Base-by-base conservation (phyloP, 2,113 vertebrate species). In the Falcunculus frontatus region DNA sequence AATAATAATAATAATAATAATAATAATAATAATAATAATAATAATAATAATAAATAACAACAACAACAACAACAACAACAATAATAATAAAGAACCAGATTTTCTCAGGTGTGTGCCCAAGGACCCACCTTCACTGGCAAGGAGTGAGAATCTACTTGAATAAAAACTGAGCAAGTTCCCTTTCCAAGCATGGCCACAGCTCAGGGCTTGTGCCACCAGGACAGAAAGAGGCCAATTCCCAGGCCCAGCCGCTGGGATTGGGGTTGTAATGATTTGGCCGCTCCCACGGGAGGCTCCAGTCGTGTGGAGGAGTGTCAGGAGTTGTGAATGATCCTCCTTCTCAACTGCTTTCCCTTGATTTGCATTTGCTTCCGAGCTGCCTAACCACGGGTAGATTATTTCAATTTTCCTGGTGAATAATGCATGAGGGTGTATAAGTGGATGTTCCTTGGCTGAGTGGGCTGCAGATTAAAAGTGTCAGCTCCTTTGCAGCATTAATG, bases 401-500 rank as follows among this genome's bases (percentile, higher is more conserved):
- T 84, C 84, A 13, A 10, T 93, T 94, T 89, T 95, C 84, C 77
- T 89, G 89, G 67, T 97, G 96, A 96, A 96, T 96, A 90, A 96
- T 97, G 92, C 79, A 95, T 96, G 87, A 97, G 91, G 85, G 50
- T 84, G 37, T 91, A 80, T 87, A 95, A 96, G 94, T 96, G 91
- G 94, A 96, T 96, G 91, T 96, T 90, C 91, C 91, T 79, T 57
- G 91, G 74, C 94, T 97, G 95, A 97, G 93, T 96, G 93, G 96
- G 95, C 84, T 85, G 94, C 90, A 96, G 78, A 95, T 96, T 90
- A 88, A 68, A 96, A 95, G 94, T 96, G 95, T 97, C 96, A 96
- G 81, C 96, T 95, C 87, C 94, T 93, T 91, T 94, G 91, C 95
- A 91, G 87, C 87, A 69, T 95, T 95, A 94, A 96, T 88, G 91